Evolutionary conservation across 2,888 invertebrate species (phyloP).

Genomic region (Mimachlamys varia): DNA sequence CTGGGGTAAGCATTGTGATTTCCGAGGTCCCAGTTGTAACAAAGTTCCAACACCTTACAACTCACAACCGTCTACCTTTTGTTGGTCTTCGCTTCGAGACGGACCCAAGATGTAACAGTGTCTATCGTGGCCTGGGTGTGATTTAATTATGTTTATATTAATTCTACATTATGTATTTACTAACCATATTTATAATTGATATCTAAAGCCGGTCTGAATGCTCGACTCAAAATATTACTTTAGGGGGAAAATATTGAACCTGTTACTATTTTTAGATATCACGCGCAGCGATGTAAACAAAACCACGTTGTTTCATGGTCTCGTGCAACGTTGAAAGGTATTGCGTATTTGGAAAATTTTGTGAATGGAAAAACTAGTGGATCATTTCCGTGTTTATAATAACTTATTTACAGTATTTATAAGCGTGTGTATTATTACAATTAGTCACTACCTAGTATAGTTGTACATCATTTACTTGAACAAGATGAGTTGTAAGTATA

Average conservation of each 20-base stretch:
- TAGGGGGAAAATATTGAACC: not conserved
- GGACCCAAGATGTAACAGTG: not conserved
- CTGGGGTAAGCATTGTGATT: conserved; percentile 32
- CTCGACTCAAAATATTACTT: conserved; percentile 7
- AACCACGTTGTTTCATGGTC: conserved; percentile 25
- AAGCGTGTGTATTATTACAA: not conserved
- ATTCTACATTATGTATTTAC: not conserved
- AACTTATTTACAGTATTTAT: not conserved
- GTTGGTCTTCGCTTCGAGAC: not conserved
- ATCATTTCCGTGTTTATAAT: not conserved
- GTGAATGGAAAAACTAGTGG: not conserved
- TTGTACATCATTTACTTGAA: not conserved
- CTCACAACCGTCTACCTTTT: conserved; percentile 27
- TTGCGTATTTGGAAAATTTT: conserved; percentile 4
- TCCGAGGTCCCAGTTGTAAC: conserved; percentile 34
- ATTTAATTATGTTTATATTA: not conserved
- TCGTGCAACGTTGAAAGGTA: conserved; percentile 26
- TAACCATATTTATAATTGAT: not conserved
- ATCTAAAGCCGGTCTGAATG: not conserved
- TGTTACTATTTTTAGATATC: conserved; percentile 29
- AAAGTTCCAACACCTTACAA: conserved; percentile 31
- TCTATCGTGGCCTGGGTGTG: not conserved
- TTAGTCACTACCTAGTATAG: not conserved
- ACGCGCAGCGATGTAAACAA: conserved; percentile 36
- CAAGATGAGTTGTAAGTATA: not conserved